phyloP scores from a whole-genome alignment of 2,797 vertebrate species.

The Taeniopygia guttata region DNA sequence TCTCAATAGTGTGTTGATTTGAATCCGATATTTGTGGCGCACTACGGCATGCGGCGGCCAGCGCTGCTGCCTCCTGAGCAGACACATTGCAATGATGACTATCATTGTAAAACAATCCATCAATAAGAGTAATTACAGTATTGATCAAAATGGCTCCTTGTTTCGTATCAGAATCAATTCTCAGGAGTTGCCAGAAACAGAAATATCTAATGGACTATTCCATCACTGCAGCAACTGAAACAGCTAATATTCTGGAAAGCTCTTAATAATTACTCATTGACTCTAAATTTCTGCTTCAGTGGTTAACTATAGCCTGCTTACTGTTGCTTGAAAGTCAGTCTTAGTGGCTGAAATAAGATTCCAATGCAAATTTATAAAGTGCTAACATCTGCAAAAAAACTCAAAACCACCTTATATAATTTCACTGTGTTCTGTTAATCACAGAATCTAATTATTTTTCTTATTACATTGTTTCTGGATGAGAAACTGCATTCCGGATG shows the following conservation, averaged over 20 bases:
- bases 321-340: slow-evolving; percentile 75
- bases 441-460: slow-evolving; percentile 72
- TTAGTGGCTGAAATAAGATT: slow-evolving; percentile 56
- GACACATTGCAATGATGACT: slow-evolving; percentile 71
- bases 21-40: slow-evolving; percentile 85
- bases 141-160: slow-evolving; percentile 80
- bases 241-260: slow-evolving; percentile 81
- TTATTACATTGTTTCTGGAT: slow-evolving; percentile 67
- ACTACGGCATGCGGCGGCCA: slow-evolving; percentile 73
- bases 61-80: slow-evolving; percentile 72
- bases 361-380: slow-evolving; percentile 61
- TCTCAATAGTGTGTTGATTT: slow-evolving; percentile 88
- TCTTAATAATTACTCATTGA: slow-evolving; percentile 83
- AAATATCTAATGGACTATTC: slow-evolving; percentile 83
- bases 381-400: slow-evolving; percentile 41
- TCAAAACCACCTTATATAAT: slow-evolving; percentile 49
- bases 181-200: slow-evolving; percentile 75
- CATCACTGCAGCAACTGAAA: slow-evolving; percentile 77
- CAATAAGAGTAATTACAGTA: slow-evolving; percentile 85
- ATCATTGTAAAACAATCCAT: slow-evolving; percentile 83
- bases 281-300: slow-evolving; percentile 78
- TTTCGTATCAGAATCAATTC: slow-evolving; percentile 83
- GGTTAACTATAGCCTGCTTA: slow-evolving; percentile 69
- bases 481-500: slow-evolving; percentile 57
- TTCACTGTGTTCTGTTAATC: slow-evolving; percentile 65